Base-by-base conservation (phyloP, 2,888 invertebrate genomes). In the Plusia festucae region DNA sequence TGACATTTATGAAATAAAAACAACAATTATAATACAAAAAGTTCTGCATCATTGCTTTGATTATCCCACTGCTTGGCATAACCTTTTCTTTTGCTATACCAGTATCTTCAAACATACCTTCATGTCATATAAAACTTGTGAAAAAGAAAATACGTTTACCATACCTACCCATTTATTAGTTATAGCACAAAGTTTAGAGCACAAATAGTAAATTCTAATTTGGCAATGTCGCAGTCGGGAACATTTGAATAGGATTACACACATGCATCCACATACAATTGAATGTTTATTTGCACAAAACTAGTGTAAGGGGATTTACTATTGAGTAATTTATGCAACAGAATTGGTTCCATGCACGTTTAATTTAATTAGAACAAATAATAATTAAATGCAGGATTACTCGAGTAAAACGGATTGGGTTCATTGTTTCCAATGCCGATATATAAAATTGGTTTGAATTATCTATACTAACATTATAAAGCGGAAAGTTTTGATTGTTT, bases 241-340 rank as follows among this genome's bases (percentile, higher is more conserved):
- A 53, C 64, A 71, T 65, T 68, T 71, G 65, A 78, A 77, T 77
- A 69, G 64, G 76, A 72, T 70, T 69, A 76, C 59, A 71, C 52
- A 60, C 53, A 60, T 60, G 63, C 60, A 76, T 64, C 58, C 40
- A 53, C 18, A 40, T 53, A 49, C 49, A 55, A 55, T 63, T 68
- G 60, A 61, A 66, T 70, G 70, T 69, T 70, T 73, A 70, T 65
- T 60, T 64, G 70, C 52, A 63, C 65, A 58, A 67, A 52, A 68
- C 53, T 60, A 52, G 49, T 32, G 60, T 63, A 61, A 73, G 60
- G 64, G 70, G 67, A 73, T 76, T 76, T 64, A 51, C 55, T 51
- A 65, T 18, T 16, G 56, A 59, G 46, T 73, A 68, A 65, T 67
- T 62, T 65, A 70, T 60, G 57, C 65, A 64, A 61, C 62, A 51